Evolutionary conservation across 2,797 vertebrate genomes (phyloP), one percentile per base, ranked within the genome.

Genomic region (Enteromius fasciolatus): DNA sequence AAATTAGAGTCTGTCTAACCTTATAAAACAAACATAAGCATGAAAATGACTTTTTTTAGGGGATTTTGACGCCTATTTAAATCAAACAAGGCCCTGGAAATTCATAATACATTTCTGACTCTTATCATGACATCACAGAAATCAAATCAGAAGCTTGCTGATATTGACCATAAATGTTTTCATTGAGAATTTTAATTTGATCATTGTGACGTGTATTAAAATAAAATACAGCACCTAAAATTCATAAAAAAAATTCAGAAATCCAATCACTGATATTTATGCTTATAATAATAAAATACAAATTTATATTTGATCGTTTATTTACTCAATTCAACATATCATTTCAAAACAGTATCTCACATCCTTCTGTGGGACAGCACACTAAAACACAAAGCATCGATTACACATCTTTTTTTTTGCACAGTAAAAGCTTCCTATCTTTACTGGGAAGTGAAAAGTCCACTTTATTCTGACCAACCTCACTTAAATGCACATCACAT

Each of bases 401-500:
- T 66, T 78, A 54, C 48, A 39, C n/a, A 33, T 28, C 41, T 5
- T 33, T 50, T 33, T 33, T 46, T 25, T 17, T 7, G 15, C 3
- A 50, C 12, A 4, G 66, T 66, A 39, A 79, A 67, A 68, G 50
- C 77, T 41, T 54, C 33, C n/a, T 0, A 17, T 78, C 48, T 52
- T 36, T 18, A 54, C 7, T 36, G 67, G 23, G 46, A 25, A 76
- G 74, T 66, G 78, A 83, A 86, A 76, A 74, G 46, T 50, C 66
- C 66, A 68, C 70, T 74, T 74, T 20, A 31, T 48, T 36, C 70
- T 54, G 48, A 74, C 48, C 70, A 74, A 36, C 28, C 8, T 54
- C 70, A 54, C 70, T 54, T 74, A 74, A 54, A 74, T 18, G 66
- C 78, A 80, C 66, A 48, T 61, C 23, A 10, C 83, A 83, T 66